Base-by-base conservation (phyloP, 2,888 invertebrate genomes). In the Orthosia gracilis region DNA sequence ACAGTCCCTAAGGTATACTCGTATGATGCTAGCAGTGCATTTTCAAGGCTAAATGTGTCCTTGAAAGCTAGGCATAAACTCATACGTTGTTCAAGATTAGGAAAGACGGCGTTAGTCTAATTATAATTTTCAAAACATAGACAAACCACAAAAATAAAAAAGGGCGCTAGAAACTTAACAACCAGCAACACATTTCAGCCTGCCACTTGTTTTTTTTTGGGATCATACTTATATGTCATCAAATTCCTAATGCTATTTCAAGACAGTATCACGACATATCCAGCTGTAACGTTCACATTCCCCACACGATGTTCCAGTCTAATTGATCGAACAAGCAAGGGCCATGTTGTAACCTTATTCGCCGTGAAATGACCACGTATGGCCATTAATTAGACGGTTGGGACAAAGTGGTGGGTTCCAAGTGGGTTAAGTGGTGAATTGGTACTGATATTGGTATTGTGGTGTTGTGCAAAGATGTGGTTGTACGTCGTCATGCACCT, bases 241-340 rank as follows among this genome's bases (percentile, higher is more conserved):
- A 2, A 70, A 58, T 23, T n/a, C n/a, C 50, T 5, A 12, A 31
- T 11, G 9, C n/a, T 1, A 23, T 52, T 59, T 15, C 77, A 69
- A 21, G 12, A 31, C 12, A 18, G 5, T 4, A 23, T 15, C 18
- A 50, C 23, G 18, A 69, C 18, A 78, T 61, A 52, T 45, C 31
- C 31, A 52, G 2, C 5, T 0, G 26, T 17, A 26, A 64, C 5
- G 49, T 18, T 50, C 12, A 64, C 68, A 47, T 77, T 69, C 50
- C 18, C 18, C 45, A 59, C n/a, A 69, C 54, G 40, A 2, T 62
- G 79, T 85, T 85, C 85, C 69, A 82, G 73, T 85, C 84, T 82
- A 73, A 79, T 85, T 73, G 57, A 65, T 62, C 50, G 18, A 57
- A 55, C 65, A 45, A 73, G 23, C 64, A 57, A 65, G n/a, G 67